Conservation (phyloP, 2,113 vertebrate species). For the Channa argus region DNA sequence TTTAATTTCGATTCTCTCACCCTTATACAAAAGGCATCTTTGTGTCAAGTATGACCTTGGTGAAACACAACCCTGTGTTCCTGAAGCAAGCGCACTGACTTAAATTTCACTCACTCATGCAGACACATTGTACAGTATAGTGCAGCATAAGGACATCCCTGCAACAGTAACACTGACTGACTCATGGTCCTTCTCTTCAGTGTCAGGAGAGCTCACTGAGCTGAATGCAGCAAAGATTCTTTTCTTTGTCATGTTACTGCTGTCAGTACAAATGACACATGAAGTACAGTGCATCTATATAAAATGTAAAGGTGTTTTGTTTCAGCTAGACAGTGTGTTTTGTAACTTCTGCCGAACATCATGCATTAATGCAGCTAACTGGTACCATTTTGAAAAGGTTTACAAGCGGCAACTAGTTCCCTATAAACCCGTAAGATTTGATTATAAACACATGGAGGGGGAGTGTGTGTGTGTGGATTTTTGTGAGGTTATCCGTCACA, state of each 20-base stretch:
- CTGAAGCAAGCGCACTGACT: constrained; percentile 48
- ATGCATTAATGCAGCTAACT: background rate
- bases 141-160: constrained; percentile 63
- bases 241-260: background rate
- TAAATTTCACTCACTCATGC: constrained; percentile 57
- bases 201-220: constrained; percentile 27
- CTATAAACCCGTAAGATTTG: background rate
- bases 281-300: background rate
- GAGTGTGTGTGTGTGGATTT: constrained; percentile 19
- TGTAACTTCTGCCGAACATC: background rate
- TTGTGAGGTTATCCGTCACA: constrained; percentile 31
- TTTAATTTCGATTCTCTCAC: constrained; percentile 10
- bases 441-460: background rate
- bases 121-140: constrained; percentile 19
- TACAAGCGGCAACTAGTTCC: background rate
- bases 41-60: constrained; percentile 52
- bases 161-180: constrained; percentile 57
- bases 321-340: constrained; percentile 7
- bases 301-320: background rate
- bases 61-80: constrained; percentile 41
- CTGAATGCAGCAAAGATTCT: constrained; percentile 8
- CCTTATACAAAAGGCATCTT: constrained; percentile 1
- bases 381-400: background rate
- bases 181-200: constrained; percentile 53
- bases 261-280: background rate